Base-by-base conservation (phyloP, 2,113 vertebrate species). In the Paratilapia polleni region DNA sequence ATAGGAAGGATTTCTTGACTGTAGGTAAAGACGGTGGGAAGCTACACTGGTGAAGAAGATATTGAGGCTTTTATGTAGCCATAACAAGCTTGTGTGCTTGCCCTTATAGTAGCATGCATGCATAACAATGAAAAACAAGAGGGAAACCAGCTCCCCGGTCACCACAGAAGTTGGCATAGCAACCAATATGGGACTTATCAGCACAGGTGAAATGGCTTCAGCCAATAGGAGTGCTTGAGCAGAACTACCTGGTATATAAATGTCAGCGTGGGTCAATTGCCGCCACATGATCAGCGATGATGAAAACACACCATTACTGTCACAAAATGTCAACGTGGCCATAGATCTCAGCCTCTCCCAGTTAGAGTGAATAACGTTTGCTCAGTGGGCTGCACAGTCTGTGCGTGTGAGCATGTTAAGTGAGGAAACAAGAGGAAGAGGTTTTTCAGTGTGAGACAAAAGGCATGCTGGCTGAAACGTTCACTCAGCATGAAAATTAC, bases 261-360 rank as follows among this genome's bases (percentile, higher is more conserved):
- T 90, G 91, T 91, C 89, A 91, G 83, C 28, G 4, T 28, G 86
- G 92, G 90, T 90, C 90, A 92, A 90, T 80, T 93, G 87, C 59
- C 13, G 63, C 77, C 28, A 82, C 76, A 89, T 92, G 88, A 93
- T 87, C 86, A 43, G 84, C 59, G 10, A 82, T 91, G 88, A 93
- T 90, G 90, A 92, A 91, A 93, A 90, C 86, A 90, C 88, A 85
- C 89, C 78, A 91, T 91, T 91, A 89, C 92, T 88, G 90, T 91
- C 92, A 77, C 64, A 75, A 88, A 92, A 92, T 91, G 93, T 92
- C 90, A 91, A 57, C 19, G 58, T 38, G 85, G 85, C 86, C 83
- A 85, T 81, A 75, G 88, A 91, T 91, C 83, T 82, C 76, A 89
- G 87, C 80, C 84, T 57, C 49, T 86, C 58, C 75, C 70, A 47